Percentiles rank a stretch among this genome's conserved stretches.
Conservation (phyloP, 2,888 invertebrate genomes). For the Dyspetes luteomarginatus region DNA sequence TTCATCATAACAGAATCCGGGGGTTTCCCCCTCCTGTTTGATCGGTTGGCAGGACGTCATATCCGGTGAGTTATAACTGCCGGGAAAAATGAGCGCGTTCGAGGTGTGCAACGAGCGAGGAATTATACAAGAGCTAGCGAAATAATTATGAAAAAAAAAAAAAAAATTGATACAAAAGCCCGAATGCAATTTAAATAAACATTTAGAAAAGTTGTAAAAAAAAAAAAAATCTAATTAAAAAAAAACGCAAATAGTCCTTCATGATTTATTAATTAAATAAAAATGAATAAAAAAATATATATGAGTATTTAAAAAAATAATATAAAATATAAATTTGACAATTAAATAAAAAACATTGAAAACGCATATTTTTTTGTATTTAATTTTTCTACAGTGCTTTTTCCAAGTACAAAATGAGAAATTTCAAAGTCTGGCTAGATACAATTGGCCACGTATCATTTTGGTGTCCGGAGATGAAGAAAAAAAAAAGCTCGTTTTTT, state of each 20-base stretch:
- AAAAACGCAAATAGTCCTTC: neutral
- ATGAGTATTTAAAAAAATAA: too few species aligned
- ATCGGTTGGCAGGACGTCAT: conserved; percentile 50
- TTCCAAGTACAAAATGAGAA: too few species aligned
- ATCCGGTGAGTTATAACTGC: conserved; percentile 48
- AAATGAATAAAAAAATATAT: neutral
- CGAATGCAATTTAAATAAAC: neutral
- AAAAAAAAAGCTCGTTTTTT: too few species aligned
- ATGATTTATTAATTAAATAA: neutral
- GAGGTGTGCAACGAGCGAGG: conserved; percentile 46
- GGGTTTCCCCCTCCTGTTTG: conserved; percentile 14
- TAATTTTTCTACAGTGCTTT: too few species aligned
- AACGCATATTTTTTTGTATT: too few species aligned
- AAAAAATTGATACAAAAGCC: neutral
- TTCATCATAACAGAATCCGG: conserved; percentile 15
- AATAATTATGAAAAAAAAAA: too few species aligned
- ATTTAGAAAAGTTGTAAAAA: neutral
- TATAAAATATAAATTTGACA: neutral
- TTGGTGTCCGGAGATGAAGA: too few species aligned
- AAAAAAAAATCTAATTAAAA: neutral
- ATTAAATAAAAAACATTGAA: too few species aligned
- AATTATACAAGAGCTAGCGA: too few species aligned
- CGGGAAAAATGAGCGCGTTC: conserved; percentile 45
- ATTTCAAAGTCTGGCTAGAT: too few species aligned
- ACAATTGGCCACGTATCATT: too few species aligned